These are phyloP conservation scores for Zaprionus vittiger DNA, from an alignment of 1,140 invertebrate species.

Conservation along the genomic window DNA sequence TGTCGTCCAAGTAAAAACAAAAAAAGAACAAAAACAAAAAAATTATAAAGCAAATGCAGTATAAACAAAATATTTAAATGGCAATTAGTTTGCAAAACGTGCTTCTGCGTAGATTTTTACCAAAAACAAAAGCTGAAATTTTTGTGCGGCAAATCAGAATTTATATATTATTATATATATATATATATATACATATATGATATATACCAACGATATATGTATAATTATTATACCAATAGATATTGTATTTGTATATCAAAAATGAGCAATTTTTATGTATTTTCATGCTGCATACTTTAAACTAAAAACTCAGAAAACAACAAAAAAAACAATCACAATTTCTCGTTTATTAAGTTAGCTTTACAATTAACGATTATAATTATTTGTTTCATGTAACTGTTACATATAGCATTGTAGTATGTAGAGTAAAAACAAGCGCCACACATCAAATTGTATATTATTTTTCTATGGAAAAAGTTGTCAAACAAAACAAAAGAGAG, in stretches of 20 bases:
- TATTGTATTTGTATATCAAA: slow-evolving; percentile 80
- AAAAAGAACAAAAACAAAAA: slow-evolving; percentile 40
- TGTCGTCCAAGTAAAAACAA: slow-evolving; percentile 64
- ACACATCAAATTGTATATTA: slow-evolving; percentile 51
- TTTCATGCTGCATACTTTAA: slow-evolving; percentile 53
- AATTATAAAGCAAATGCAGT: slow-evolving; percentile 34
- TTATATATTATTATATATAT: slow-evolving; percentile 61
- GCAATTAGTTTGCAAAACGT: slow-evolving; percentile 72
- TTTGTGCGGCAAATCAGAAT: slow-evolving; percentile 76
- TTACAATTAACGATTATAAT: slow-evolving; percentile 48
- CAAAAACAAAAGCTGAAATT: slow-evolving; percentile 75
- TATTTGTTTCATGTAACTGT: slow-evolving; percentile 59
- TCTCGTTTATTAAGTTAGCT: slow-evolving; percentile 59
- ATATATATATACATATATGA: slow-evolving; percentile 50
- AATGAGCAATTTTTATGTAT: slow-evolving; percentile 74
- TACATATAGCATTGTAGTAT: slow-evolving; percentile 66
- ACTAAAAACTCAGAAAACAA: slow-evolving; percentile 34
- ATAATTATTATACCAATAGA: slow-evolving; percentile 56
- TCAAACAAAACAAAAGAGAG: slow-evolving; percentile 38
- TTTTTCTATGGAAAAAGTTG: slow-evolving; percentile 47
- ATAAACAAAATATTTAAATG: slow-evolving; percentile 59
- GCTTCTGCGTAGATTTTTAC: slow-evolving; percentile 82
- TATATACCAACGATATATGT: slow-evolving; percentile 62
- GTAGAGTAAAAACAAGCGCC: slow-evolving; percentile 46
- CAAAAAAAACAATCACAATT: slow-evolving; percentile 31